Base-by-base conservation (phyloP, 2,888 invertebrate species). In the Aplocera efformata region DNA sequence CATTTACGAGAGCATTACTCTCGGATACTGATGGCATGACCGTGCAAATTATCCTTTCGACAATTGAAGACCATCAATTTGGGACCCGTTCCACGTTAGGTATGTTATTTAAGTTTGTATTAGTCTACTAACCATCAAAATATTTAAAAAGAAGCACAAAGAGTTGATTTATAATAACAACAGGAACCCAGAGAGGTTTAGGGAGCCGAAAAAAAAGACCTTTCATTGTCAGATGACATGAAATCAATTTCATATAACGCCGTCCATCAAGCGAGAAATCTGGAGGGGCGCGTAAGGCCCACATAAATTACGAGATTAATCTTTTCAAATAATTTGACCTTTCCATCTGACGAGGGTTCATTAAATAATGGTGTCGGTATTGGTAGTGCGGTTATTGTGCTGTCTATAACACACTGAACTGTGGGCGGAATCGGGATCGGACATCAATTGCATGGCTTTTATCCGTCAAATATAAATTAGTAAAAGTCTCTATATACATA, bases 301-400 rank as follows among this genome's bases (percentile, higher is more conserved):
- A 78, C 82, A 85, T 85, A 83, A 81, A 80, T 85, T 79, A 84
- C 71, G 72, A 82, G 86, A 86, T 88, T 86, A 88, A 88, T 86
- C 86, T 85, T 82, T 82, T 82, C 79, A 86, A 86, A 86, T 82
- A 85, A 85, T 88, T 85, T 86, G 88, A 88, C 86, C 88, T 88
- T 84, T 85, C 72, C 82, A 81, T 81, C 73, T 83, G 86, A 85
- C 86, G 83, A 86, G 86, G 86, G 85, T 86, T 85, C 83, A 86
- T 86, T 84, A 85, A 86, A 84, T 86, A 86, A 86, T 83, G 74
- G 74, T 77, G 71, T 76, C 67, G 70, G 77, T 83, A 83, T 85
- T 79, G 83, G 79, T 76, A 73, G 72, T 72, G 71, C 65, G 73
- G 78, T 83, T 82, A 88, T 88, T 84, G 86, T 86, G 72, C 80